These are phyloP conservation scores for Eurypyga helias DNA, from an alignment of 2,113 vertebrate genomes.

Conservation along the genomic window DNA sequence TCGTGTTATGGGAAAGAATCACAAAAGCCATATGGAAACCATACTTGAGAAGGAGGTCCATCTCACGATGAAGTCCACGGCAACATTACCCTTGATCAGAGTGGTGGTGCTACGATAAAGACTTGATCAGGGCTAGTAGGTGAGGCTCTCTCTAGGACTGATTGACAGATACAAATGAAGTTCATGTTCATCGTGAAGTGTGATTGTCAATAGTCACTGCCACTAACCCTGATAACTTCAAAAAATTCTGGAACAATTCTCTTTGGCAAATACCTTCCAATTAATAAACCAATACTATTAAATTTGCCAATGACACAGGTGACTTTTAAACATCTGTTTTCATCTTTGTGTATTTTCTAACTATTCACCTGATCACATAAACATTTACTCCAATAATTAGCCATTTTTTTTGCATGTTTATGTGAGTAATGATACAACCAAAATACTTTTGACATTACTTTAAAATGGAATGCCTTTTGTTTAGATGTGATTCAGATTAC, in stretches of 20 bases:
- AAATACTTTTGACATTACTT: background rate
- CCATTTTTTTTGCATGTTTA: background rate
- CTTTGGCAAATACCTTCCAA: background rate
- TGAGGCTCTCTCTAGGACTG: background rate
- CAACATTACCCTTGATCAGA: background rate
- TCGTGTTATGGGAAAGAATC: rapidly evolving
- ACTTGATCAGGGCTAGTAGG: background rate
- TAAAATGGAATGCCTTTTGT: background rate
- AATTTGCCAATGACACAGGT: background rate
- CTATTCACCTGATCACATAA: background rate
- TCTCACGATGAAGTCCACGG: background rate
- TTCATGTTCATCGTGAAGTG: background rate
- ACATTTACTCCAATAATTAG: background rate
- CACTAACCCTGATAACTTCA: background rate
- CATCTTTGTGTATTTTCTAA: background rate
- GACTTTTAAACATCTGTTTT: background rate
- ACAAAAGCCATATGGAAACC: background rate
- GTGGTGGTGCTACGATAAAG: background rate
- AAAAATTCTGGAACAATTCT: background rate
- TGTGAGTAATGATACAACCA: background rate
- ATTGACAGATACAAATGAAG: background rate
- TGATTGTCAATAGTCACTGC: background rate
- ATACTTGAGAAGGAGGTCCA: background rate
- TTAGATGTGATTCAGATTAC: background rate
- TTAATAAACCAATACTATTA: background rate